phyloP scores from a whole-genome alignment of 2,797 vertebrate species.

The Bovichtus diacanthus region DNA sequence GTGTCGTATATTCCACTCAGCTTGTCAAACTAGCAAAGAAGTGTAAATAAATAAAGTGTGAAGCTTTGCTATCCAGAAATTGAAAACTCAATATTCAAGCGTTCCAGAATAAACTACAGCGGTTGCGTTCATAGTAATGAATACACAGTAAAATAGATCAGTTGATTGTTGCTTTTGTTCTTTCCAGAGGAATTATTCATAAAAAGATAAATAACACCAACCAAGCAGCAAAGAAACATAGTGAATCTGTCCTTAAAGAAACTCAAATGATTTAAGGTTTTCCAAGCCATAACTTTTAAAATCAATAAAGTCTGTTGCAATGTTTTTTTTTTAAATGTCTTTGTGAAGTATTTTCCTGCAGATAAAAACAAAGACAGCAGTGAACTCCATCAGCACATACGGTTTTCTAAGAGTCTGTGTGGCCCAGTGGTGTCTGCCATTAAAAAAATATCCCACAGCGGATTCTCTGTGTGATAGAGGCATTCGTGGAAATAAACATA shows the following conservation, averaged over 20 bases:
- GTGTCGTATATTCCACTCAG: background rate
- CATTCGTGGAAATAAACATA: constrained; percentile 16
- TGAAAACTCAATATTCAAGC: background rate
- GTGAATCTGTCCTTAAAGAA: background rate
- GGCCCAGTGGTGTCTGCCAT: constrained; percentile 20
- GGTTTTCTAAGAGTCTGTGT: background rate
- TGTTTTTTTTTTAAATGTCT: background rate
- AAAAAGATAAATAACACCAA: background rate
- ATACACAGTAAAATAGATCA: background rate
- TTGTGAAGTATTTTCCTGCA: background rate
- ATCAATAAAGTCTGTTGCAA: background rate
- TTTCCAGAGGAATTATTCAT: background rate
- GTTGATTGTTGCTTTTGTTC: background rate
- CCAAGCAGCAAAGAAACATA: background rate
- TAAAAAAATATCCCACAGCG: constrained; percentile 25
- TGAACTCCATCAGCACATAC: constrained; percentile 1
- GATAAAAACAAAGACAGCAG: constrained; percentile 8
- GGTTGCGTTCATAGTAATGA: background rate
- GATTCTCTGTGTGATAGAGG: constrained; percentile 15
- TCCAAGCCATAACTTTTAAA: background rate
- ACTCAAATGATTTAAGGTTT: background rate
- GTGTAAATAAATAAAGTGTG: background rate
- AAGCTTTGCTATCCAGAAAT: background rate
- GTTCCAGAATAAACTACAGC: background rate
- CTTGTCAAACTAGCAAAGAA: constrained; percentile 2